Conservation (phyloP, 2,797 vertebrate genomes). For the Artibeus lituratus region DNA sequence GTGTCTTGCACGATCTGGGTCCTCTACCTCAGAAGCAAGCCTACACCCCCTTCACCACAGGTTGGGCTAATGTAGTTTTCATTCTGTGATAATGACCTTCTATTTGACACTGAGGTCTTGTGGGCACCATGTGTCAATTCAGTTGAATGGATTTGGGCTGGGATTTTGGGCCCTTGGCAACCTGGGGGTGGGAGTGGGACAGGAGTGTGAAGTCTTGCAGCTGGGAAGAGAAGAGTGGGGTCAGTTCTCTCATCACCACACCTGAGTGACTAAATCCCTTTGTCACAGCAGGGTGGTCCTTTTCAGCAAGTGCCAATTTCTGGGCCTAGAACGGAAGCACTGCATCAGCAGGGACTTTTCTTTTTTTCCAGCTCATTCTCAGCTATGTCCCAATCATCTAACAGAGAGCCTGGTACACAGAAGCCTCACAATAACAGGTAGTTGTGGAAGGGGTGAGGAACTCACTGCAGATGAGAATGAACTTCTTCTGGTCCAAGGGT, state of each 20-base stretch:
- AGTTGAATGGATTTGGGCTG: neutral
- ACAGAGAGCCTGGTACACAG: neutral
- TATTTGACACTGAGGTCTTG: neutral
- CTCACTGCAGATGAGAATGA: neutral
- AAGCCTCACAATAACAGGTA: rapidly evolving
- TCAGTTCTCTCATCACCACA: neutral
- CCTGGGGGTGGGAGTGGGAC: neutral
- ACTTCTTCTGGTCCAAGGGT: neutral
- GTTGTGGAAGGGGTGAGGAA: neutral
- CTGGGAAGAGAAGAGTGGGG: neutral
- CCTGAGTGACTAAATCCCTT: neutral
- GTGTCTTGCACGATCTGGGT: neutral
- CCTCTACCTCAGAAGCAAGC: neutral
- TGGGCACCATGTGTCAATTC: neutral
- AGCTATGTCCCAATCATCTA: no score
- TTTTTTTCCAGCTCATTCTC: neutral
- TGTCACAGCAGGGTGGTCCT: neutral
- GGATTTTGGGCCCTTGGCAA: neutral
- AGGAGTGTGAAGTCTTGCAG: no score
- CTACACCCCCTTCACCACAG: neutral
- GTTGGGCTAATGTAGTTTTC: neutral
- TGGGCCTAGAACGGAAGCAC: neutral
- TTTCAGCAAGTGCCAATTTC: neutral
- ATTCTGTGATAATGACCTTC: neutral
- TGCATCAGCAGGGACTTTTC: rapidly evolving